Base-by-base conservation (phyloP, 2,797 vertebrate genomes). In the Clarias platycephalus region DNA sequence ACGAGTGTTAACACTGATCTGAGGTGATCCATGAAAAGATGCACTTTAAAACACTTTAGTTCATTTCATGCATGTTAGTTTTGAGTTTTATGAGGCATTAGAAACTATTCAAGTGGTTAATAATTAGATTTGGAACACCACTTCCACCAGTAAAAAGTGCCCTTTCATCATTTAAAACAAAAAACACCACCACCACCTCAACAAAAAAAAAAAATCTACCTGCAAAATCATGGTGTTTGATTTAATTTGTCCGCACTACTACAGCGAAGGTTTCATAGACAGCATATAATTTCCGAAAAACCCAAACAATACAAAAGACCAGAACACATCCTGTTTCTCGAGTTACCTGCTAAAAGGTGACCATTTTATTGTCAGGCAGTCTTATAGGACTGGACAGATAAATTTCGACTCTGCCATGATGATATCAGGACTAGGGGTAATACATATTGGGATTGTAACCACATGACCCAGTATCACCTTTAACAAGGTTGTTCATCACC, bases 1-100 rank as follows among this genome's bases (percentile, higher is more conserved):
- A 34, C 20, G 71, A 86, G 70, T 63, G 37, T 78, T 88, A 88
- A 88, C 83, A 88, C 86, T 88, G 85, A 83, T 79, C 72, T 66
- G 24, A 66, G 67, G 77, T 55, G 83, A 84, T 66, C 62, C 75
- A 75, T 80, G 31, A 82, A 84, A 86, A 53, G 57, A 63, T 79
- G 55, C 82, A 83, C 22, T 68, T 79, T 13, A 79, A 62, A 84
- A 80, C 37, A 63, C 74, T 80, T 83, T 28, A 57, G n/a, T 68
- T 26, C 53, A 49, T 58, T 87, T 80, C 80, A 84, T 86, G 84
- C 84, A 86, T 77, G 70, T 74, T 57, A 76, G 82, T 76, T 75
- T 84, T 31, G 63, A 70, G 82, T 70, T 75, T 84, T 31, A 68
- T 37, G 16, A 31, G 62, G 67, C 81, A 82, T 78, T 60, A 72